Base-by-base conservation (phyloP, 1,140 invertebrate species). In the Heliconius melpomene region DNA sequence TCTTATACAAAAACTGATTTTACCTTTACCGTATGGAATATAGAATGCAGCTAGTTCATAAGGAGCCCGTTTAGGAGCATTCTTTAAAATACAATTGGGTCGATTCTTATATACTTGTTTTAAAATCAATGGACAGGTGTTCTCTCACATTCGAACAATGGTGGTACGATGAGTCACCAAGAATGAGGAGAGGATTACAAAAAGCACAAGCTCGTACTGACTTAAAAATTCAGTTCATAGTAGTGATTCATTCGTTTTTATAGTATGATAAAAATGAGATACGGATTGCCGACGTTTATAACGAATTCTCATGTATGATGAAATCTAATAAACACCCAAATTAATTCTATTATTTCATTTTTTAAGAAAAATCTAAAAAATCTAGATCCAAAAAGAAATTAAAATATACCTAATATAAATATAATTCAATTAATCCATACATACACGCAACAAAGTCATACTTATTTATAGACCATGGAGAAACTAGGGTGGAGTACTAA, bases 41-140 rank as follows among this genome's bases (percentile, higher is more conserved):
- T 74, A 54, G 77, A 82, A 84, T 82, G 75, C 75, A 57, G 73
- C 78, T 70, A 74, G 66, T 54, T 75, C 32, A 84, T 83, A 84
- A 81, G 80, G 81, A 79, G 72, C 75, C 36, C 18, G 77, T 50
- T 75, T 46, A 77, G 72, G 78, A 46, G 73, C 83, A 84, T 84
- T 84, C 81, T 79, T 83, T 75, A 70, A 76, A 79, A 80, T 81
- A 32, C 74, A 78, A 80, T 80, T 82, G 78, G 72, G 72, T 77
- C 77, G 75, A 57, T 81, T 78, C 82, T 74, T 77, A 23, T 38
- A 72, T 54, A 52, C 29, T 71, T 85, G 79, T 85, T 82, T 76
- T 72, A 73, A 77, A 78, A 75, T 57, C 29, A 57, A 73, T 50
- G 72, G 74, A 81, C 83, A 84, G 81, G 82, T 85, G 84, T 78